Percentiles rank a stretch among this genome's conserved stretches.
phyloP scores from a whole-genome alignment of 2,797 vertebrate species.

The Erpetoichthys calabaricus region DNA sequence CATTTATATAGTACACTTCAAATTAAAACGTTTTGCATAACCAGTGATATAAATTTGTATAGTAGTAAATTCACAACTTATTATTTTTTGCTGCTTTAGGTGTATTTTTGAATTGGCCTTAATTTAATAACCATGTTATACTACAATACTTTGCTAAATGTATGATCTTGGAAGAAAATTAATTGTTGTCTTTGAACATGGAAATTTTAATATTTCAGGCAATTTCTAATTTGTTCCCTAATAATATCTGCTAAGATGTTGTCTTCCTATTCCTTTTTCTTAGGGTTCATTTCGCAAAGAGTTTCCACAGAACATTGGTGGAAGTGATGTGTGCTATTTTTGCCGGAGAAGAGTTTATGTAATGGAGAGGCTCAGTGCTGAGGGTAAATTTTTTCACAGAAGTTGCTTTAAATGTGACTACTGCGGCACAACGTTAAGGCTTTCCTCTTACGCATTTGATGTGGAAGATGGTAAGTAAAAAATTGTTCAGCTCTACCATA shows the following conservation, averaged over 20 bases:
- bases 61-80: too few relatives aligned
- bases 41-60: too few relatives aligned
- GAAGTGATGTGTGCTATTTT: constrained; percentile 95
- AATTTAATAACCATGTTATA: too few relatives aligned
- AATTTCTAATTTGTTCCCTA: too few relatives aligned
- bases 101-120: too few relatives aligned
- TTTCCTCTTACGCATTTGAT: constrained; percentile 88
- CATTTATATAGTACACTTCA: neutral
- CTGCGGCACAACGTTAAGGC: constrained; percentile 80
- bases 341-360: constrained; percentile 88
- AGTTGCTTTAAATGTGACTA: constrained; percentile 96
- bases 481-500: neutral
- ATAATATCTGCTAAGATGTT: too few relatives aligned
- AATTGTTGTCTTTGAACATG: too few relatives aligned
- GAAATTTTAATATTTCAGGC: too few relatives aligned
- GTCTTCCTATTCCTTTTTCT: neutral
- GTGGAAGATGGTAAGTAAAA: constrained; percentile 69
- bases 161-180: too few relatives aligned
- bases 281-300: constrained; percentile 89
- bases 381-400: constrained; percentile 97
- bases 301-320: constrained; percentile 86
- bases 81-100: too few relatives aligned
- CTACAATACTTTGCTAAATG: too few relatives aligned
- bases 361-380: constrained; percentile 91
- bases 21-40: too few relatives aligned